Evolutionary conservation across 2,113 vertebrate species (phyloP), one percentile per base, ranked within the genome.

Genomic region (Pachyramphus minor): DNA sequence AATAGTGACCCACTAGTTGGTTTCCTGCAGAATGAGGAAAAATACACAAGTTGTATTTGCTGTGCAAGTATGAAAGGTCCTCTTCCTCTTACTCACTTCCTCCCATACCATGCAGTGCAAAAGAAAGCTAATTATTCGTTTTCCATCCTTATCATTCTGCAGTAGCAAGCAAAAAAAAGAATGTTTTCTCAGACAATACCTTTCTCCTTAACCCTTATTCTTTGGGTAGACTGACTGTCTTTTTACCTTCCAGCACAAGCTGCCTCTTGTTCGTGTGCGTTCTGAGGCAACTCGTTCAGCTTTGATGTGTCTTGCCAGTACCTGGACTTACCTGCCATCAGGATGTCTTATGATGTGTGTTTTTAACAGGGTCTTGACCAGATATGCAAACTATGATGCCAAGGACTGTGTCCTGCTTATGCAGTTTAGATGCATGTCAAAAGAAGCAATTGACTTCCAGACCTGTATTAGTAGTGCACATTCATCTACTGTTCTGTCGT

Each of bases 381-480:
- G 33, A 24, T 63, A 22, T 0, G 3, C 71, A 28, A 67, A 39
- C 24, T 66, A 9, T 1, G 0, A 4, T 50, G n/a, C 20, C 50
- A 11, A 37, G 41, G 33, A 5, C 27, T 67, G 6, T 47, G 52
- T 67, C 35, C 47, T 78, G 35, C 11, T 2, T 42, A 2, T 44
- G 20, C 42, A 39, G 6, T 42, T 71, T 22, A 45, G 30, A 11
- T 56, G 33, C 27, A 28, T 4, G 12, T 72, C 50, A 72, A 58
- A 75, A 84, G 22, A 60, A 72, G 12, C 33, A n/a, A 10, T 11
- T 41, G n/a, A 13, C 87, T 73, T 74, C 68, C 35, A 82, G 35
- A 25, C 30, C 18, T 2, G 0, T 55, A 17, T 72, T 31, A 42
- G 9, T 37, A 52, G 35, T 25, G 30, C 35, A 9, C 8, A 9